A percentile compares a stretch with the other conserved stretches of the same genome.
These are phyloP conservation scores for Aspiorhynchus laticeps DNA, from an alignment of 2,113 vertebrate genomes.

Conservation along the genomic window DNA sequence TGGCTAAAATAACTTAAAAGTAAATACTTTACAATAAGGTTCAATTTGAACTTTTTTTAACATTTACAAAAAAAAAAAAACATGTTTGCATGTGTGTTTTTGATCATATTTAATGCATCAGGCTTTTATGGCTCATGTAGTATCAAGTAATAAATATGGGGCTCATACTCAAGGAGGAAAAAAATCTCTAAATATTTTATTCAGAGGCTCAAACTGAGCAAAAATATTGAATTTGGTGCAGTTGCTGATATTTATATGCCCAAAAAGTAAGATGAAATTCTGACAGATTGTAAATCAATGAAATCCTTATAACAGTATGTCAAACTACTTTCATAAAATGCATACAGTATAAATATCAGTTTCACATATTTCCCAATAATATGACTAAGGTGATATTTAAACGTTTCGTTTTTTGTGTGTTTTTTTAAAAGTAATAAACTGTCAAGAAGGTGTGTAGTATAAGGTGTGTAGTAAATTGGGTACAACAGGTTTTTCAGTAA, in stretches of 20 bases:
- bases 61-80: not conserved
- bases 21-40: not conserved
- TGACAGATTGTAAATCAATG: no score
- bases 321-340: not conserved
- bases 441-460: not conserved
- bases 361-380: not conserved
- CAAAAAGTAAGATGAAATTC: no score
- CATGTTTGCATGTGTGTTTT: no score
- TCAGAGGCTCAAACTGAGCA: no score
- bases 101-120: not conserved
- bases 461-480: not conserved
- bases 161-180: no score
- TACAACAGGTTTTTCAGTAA: not conserved
- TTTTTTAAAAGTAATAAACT: no score
- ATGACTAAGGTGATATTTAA: no score
- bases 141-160: no score
- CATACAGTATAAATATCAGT: not conserved
- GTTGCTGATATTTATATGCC: not conserved
- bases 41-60: not conserved
- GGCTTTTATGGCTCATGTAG: not conserved
- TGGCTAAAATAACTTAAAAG: not conserved
- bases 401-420: no score
- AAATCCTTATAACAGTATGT: no score
- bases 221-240: not conserved
- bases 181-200: no score